Evolutionary conservation across 2,888 invertebrate species (phyloP), one percentile per base, ranked within the genome.

Genomic region (Priapulus caudatus): DNA sequence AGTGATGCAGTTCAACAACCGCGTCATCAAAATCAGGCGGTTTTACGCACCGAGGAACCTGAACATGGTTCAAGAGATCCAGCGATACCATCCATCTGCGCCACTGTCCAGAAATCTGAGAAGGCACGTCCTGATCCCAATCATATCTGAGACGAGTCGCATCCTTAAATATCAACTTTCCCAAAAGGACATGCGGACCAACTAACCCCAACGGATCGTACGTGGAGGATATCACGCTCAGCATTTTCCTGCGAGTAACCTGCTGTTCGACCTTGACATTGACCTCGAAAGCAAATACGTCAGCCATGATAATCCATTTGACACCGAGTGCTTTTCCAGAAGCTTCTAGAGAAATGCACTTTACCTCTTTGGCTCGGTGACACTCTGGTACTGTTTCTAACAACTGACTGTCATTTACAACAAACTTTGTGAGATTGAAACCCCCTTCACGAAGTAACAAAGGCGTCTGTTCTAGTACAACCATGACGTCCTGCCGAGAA

Each of bases 1-100:
- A 50, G 20, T 50, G 50, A 45, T 50, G 50, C 20, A 48, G 21
- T 20, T 51, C 47, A 10, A 50, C 18, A 10, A 47, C 18, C 4
- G 47, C 15, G 16, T 47, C 47, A 21, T 20, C 4, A 16, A 20
- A 48, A 4, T 49, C n/a, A 4, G 49, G 4, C n/a, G 49, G 49
- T 47, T 49, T 49, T 5, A 49, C 19, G 24, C 50, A 15, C 3
- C 33, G 10, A 33, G 33, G 33, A 10, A 10, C n/a, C 33, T n/a
- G 33, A 10, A 33, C 10, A 10, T 33, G 33, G n/a, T n/a, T 33
- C n/a, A 33, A 10, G 33, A 10, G 10, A 10, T 33, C 33, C 10
- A 33, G 33, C n/a, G 33, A 33, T 10, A 10, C 10, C n/a, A 33
- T 10, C 33, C 33, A 33, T 33, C 10, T 33, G 33, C 33, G 10